Evolutionary conservation across 2,113 vertebrate genomes (phyloP).

Genomic region (Phodopus roborovskii): DNA sequence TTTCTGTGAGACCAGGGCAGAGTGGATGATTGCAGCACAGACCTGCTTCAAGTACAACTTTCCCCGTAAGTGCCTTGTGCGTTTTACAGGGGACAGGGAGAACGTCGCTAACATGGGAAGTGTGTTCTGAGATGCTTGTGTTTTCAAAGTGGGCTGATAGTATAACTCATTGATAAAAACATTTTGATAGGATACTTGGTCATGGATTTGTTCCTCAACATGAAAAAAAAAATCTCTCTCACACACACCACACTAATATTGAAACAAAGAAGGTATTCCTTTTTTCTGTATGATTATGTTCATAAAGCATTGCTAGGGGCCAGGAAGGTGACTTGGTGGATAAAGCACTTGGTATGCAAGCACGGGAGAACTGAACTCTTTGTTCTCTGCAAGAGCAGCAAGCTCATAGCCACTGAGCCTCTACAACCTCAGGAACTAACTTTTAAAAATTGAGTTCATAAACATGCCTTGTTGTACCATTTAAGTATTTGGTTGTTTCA

Average conservation of each 20-base stretch:
- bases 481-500: not conserved
- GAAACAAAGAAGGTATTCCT: not conserved
- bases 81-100: not conserved
- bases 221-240: not conserved
- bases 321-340: not conserved
- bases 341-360: not conserved
- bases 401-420: not conserved
- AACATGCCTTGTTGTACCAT: not conserved
- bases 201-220: not conserved
- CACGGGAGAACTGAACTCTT: not conserved
- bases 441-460: slow-evolving; percentile 25
- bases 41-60: slow-evolving; percentile 97
- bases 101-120: not conserved
- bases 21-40: slow-evolving; percentile 97
- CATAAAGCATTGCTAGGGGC: not conserved
- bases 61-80: slow-evolving; percentile 90
- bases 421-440: not conserved
- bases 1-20: slow-evolving; percentile 97
- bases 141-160: not conserved
- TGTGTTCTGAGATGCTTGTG: slow-evolving; percentile 16
- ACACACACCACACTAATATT: not conserved
- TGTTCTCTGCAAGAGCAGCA: not conserved
- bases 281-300: slow-evolving; percentile 13
- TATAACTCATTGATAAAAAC: not conserved
- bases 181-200: not conserved